These are phyloP conservation scores for Sebastes umbrosus DNA, from an alignment of 2,797 vertebrate species.

Conservation along the genomic window DNA sequence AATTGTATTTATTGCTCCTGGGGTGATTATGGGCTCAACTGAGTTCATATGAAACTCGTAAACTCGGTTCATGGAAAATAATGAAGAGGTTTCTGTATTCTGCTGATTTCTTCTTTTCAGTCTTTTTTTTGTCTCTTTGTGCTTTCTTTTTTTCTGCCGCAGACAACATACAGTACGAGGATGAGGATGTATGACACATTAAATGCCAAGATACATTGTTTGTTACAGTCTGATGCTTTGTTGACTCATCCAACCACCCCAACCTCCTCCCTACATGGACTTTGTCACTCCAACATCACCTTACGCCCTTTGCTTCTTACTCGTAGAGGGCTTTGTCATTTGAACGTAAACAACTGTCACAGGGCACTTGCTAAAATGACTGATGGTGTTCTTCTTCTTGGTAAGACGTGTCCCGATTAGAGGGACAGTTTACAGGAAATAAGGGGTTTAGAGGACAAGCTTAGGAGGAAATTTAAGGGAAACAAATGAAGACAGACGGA, in stretches of 20 bases:
- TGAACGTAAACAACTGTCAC: not conserved
- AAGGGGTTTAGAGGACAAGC: not conserved
- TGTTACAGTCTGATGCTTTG: not conserved
- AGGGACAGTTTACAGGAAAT: not conserved
- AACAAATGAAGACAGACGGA: conserved; percentile 20
- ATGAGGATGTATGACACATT: not conserved
- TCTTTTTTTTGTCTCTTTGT: not conserved
- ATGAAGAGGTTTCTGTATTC: not conserved
- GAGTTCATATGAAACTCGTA: not conserved
- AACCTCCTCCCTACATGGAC: not conserved
- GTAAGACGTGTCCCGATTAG: not conserved
- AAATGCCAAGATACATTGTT: not conserved
- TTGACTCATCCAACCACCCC: not conserved
- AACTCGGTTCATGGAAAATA: not conserved
- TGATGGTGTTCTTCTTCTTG: not conserved
- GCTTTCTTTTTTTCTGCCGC: not conserved
- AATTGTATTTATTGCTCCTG: not conserved
- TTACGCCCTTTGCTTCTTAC: not conserved
- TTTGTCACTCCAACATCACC: not conserved
- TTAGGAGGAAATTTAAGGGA: not conserved
- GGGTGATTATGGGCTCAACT: not conserved
- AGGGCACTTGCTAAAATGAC: not conserved
- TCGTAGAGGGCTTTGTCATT: not conserved
- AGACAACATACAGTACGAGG: not conserved
- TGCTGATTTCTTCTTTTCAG: not conserved